Percentiles rank a stretch among this genome's conserved stretches.
Evolutionary conservation across 2,888 invertebrate genomes (phyloP).

Genomic region (Papilio elwesi): DNA sequence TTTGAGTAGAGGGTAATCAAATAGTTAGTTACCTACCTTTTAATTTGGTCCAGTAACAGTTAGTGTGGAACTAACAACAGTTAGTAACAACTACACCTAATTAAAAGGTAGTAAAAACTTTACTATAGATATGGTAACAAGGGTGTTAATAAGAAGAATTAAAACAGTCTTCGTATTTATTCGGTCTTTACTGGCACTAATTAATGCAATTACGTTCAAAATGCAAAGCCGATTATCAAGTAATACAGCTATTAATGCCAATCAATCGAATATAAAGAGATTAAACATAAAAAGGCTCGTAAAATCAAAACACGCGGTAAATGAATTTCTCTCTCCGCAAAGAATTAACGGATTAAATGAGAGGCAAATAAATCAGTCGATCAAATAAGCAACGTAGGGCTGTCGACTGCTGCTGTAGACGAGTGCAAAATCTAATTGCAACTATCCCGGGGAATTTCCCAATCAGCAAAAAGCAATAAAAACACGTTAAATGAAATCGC

Average conservation of each 20-base stretch:
- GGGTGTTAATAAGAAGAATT: not conserved
- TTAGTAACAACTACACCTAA: no score
- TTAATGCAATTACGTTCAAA: conserved; percentile 4
- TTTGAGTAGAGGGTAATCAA: no score
- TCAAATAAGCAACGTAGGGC: not conserved
- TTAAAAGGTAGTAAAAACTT: no score
- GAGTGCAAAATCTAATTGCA: conserved; percentile 45
- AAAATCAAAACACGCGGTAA: not conserved
- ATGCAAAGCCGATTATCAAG: not conserved
- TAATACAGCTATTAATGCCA: conserved; percentile 2
- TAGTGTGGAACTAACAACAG: no score
- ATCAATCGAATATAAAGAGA: not conserved
- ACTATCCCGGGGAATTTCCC: conserved; percentile 46
- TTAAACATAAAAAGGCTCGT: not conserved
- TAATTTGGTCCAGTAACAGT: no score
- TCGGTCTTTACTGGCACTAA: not conserved
- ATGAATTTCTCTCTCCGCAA: not conserved
- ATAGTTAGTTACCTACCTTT: no score
- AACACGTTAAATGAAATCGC: conserved; percentile 47
- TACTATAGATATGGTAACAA: no score
- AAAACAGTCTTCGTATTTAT: not conserved
- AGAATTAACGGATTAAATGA: conserved; percentile 5
- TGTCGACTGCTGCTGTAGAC: conserved; percentile 35
- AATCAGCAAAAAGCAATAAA: conserved; percentile 45
- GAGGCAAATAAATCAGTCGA: not conserved